Conservation (phyloP, 2,888 invertebrate genomes). For the Phortica magna region DNA sequence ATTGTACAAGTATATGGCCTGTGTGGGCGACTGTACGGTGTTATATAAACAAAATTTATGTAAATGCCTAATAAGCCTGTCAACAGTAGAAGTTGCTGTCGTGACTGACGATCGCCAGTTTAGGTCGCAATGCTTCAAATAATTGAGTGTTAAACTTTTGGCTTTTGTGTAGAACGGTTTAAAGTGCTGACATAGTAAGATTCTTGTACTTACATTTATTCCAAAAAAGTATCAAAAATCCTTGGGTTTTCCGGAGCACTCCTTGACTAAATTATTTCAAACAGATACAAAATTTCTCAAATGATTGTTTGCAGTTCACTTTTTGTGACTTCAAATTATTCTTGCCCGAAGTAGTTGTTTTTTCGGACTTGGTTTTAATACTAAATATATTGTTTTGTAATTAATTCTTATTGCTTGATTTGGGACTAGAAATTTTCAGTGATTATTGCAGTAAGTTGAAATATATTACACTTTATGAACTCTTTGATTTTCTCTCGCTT, state of each 20-base stretch:
- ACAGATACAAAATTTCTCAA: background rate
- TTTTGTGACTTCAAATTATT: too few relatives aligned
- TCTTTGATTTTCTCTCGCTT: constrained; percentile 28
- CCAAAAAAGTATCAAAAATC: constrained; percentile 36
- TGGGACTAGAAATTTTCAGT: constrained; percentile 29
- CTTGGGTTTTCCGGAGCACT: background rate
- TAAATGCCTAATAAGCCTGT: constrained; percentile 73
- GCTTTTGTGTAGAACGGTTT: background rate
- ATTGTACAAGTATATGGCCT: background rate
- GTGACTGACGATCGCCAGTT: constrained; percentile 15
- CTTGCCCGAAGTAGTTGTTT: too few relatives aligned
- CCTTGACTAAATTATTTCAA: background rate
- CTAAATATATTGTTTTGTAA: background rate
- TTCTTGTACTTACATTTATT: constrained; percentile 46
- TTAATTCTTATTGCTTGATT: constrained; percentile 24
- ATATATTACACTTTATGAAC: constrained; percentile 42
- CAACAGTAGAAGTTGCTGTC: constrained; percentile 57
- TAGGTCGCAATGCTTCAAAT: constrained; percentile 45
- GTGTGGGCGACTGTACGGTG: background rate
- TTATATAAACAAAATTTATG: constrained; percentile 58
- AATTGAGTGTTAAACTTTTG: constrained; percentile 63
- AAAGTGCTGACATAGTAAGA: too few relatives aligned
- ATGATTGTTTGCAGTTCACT: background rate
- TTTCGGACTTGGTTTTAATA: background rate
- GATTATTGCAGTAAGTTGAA: constrained; percentile 14